Evolutionary conservation across 1,140 invertebrate genomes (phyloP), one percentile per base, ranked within the genome.

Genomic region (Leptopilina boulardi): DNA sequence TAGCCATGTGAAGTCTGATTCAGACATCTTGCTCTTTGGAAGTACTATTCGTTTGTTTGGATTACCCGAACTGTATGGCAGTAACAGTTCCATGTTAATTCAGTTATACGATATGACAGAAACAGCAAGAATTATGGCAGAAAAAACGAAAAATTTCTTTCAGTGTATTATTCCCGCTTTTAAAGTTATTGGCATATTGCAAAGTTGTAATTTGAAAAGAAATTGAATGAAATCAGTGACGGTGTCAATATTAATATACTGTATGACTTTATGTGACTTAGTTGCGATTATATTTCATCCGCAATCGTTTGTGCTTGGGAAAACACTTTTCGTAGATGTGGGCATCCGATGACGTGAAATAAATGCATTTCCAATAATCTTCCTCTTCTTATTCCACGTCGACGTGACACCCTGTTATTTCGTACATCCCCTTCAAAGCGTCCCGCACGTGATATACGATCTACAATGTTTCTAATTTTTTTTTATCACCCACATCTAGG

Each of bases 341-440:
- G 71, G 34, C 66, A 70, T 73, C 66, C 76, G 71, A 77, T 78
- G 73, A 71, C 41, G 74, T 66, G 54, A 79, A 83, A 83, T 80
- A 79, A 82, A 83, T 81, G 75, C 73, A 75, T 83, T 82, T 73
- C 77, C 78, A 80, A 83, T 85, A 80, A 81, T 83, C 74, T 79
- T 76, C 73, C 73, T 73, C 73, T 18, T 41, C 75, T 66, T 77
- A 76, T 82, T 38, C 70, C 42, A 56, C 23, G 77, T 11, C 41
- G 71, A 80, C 78, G 81, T 82, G 81, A 78, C 81, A 80, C 59
- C 73, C 75, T 74, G 70, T 80, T 78, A 80, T 82, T 82, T 78
- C 73, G 54, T 80, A 71, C 73, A 59, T 66, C 11, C 56, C 56
- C 56, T 30, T 66, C 21, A 66, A 66, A 66, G 56, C 26, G 21